Percentiles rank a stretch among this genome's conserved stretches.
Evolutionary conservation across 2,888 invertebrate genomes (phyloP).

Genomic region (Diachrysia chrysitis): DNA sequence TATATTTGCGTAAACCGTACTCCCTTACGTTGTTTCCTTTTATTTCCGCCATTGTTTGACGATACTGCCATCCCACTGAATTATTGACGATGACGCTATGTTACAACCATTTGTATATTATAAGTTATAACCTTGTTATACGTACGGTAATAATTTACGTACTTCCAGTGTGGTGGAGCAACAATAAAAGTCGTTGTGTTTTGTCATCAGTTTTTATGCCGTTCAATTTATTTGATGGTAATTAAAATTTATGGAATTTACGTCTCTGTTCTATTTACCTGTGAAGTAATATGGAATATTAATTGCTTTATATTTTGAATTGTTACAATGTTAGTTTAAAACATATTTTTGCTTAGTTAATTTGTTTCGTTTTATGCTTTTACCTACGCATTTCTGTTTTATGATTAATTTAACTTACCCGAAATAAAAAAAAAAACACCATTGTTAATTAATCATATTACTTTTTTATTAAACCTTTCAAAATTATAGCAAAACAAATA

Average conservation of each 20-base stretch:
- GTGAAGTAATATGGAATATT: not conserved
- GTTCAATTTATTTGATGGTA: constrained; percentile 42
- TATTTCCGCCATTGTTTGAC: constrained; percentile 67
- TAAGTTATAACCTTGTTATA: constrained; percentile 31
- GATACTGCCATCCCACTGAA: constrained; percentile 68
- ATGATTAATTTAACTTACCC: no score
- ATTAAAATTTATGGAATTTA: constrained; percentile 31
- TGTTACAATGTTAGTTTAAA: not conserved
- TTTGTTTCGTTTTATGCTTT: not conserved
- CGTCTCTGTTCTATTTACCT: constrained; percentile 14
- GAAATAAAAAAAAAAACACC: no score
- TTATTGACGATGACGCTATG: constrained; percentile 62
- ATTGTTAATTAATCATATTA: no score
- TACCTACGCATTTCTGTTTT: no score
- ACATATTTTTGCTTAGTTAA: no score
- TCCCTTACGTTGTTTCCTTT: constrained; percentile 63
- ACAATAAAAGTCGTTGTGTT: constrained; percentile 48
- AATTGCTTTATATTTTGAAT: not conserved
- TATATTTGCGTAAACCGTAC: constrained; percentile 70
- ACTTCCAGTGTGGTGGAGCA: constrained; percentile 21
- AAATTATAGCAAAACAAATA: constrained; percentile 51
- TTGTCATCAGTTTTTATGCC: constrained; percentile 41
- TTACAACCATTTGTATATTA: constrained; percentile 55
- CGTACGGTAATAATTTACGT: constrained; percentile 55
- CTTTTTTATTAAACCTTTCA: no score